Conservation (phyloP, 53 echinoderm and acorn worm species). For the Actinopyga echinites region DNA sequence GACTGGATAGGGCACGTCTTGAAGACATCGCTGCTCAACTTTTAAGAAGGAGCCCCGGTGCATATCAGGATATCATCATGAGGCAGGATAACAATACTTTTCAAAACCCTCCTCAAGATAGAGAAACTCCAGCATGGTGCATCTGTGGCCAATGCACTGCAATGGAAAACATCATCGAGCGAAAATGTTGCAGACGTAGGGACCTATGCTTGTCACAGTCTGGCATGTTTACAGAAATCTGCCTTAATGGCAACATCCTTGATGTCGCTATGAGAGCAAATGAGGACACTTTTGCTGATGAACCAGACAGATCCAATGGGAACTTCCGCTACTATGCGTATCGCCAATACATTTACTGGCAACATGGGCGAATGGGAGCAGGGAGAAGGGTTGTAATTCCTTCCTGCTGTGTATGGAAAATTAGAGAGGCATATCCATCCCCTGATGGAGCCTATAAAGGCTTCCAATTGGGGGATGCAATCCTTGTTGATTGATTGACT, state of each 20-base stretch:
- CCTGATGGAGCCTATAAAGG: slow-evolving; percentile 3
- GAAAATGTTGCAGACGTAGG: slow-evolving; percentile 3
- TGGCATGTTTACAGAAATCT: slow-evolving; percentile 8
- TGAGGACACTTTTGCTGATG: slow-evolving; percentile 44
- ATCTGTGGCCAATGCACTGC: slow-evolving; percentile 16
- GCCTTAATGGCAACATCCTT: slow-evolving; percentile 42
- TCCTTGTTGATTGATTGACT: background rate
- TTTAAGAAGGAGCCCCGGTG: background rate
- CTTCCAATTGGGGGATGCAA: slow-evolving; percentile 15
- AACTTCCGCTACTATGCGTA: slow-evolving; percentile 34
- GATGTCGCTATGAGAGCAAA: slow-evolving; percentile 48
- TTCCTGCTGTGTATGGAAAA: slow-evolving; percentile 55
- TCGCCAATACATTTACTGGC: slow-evolving; percentile 53
- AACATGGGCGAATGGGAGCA: slow-evolving; percentile 45
- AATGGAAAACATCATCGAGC: slow-evolving; percentile 1
- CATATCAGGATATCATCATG: background rate
- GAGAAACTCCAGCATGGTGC: slow-evolving; percentile 24
- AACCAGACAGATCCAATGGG: slow-evolving; percentile 22
- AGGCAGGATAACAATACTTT: background rate
- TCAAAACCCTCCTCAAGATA: background rate
- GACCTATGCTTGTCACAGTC: background rate
- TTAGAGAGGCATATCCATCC: slow-evolving; percentile 34
- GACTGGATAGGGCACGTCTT: background rate
- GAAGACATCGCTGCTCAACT: background rate
- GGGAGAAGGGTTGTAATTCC: slow-evolving; percentile 40